Evolutionary conservation across 2,113 vertebrate genomes (phyloP).

Genomic region (Heterocephalus glaber): DNA sequence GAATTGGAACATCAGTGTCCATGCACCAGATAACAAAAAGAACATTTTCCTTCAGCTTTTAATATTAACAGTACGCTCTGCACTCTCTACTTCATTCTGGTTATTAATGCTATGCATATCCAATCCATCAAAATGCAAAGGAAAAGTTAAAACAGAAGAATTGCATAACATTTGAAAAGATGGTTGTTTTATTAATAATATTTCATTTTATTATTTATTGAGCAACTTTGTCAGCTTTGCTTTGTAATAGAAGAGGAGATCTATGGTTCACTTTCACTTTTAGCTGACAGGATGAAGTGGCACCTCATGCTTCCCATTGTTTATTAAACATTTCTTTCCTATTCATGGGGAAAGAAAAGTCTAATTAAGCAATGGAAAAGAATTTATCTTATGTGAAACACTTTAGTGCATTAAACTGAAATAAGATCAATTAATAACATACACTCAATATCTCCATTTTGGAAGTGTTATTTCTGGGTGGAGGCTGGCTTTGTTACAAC

Average conservation of each 20-base stretch:
- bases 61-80: conserved; percentile 49
- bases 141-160: conserved; percentile 53
- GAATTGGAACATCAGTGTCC: conserved; percentile 38
- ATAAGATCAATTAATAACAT: background rate
- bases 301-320: background rate
- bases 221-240: conserved; percentile 11
- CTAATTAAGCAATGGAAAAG: background rate
- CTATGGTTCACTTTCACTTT: background rate
- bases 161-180: conserved; percentile 51
- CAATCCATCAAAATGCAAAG: conserved; percentile 44
- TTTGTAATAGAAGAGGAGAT: conserved; percentile 46
- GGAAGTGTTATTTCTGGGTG: background rate
- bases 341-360: background rate
- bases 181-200: conserved; percentile 52
- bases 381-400: background rate
- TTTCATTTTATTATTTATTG: conserved; percentile 61
- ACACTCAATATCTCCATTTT: background rate
- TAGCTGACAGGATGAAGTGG: background rate
- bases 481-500: background rate
- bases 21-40: background rate
- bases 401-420: background rate
- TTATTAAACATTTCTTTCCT: background rate
- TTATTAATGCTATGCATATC: conserved; percentile 49
- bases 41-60: conserved; percentile 12
- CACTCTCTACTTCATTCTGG: conserved; percentile 8